A percentile compares a stretch with the other conserved stretches of the same genome.
Evolutionary conservation across 2,797 vertebrate species (phyloP).

Genomic region (Poeciliopsis infans): DNA sequence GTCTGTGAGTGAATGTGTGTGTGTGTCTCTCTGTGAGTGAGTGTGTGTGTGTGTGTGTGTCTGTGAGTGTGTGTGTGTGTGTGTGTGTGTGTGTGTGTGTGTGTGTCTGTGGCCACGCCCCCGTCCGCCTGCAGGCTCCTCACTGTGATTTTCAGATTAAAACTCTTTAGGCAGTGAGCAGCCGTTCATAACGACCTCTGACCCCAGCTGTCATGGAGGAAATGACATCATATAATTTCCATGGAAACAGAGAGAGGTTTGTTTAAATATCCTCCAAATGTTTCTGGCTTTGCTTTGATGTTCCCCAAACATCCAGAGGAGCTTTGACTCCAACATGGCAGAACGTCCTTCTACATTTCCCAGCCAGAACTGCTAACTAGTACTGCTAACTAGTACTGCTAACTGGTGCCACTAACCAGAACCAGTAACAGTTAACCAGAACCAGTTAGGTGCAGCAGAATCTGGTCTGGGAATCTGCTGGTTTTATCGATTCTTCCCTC

Average conservation of each 20-base stretch:
- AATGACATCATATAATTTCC: slow-evolving; percentile 51
- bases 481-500: not conserved
- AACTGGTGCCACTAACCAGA: too few relatives aligned
- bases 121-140: slow-evolving; percentile 12
- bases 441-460: not conserved
- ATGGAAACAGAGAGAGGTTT: not conserved
- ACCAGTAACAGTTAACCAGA: not conserved
- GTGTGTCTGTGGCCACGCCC: slow-evolving; percentile 23
- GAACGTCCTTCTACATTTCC: too few relatives aligned
- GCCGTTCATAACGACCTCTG: slow-evolving; percentile 26
- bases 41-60: not conserved
- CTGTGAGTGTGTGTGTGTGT: too few relatives aligned
- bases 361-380: too few relatives aligned
- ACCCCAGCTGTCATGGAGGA: slow-evolving; percentile 27
- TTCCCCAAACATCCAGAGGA: not conserved
- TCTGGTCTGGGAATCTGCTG: not conserved
- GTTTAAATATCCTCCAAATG: not conserved
- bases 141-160: slow-evolving; percentile 26
- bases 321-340: not conserved
- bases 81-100: slow-evolving; percentile 6
- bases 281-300: not conserved
- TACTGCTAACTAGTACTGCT: too few relatives aligned
- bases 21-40: too few relatives aligned
- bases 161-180: slow-evolving; percentile 1
- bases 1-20: too few relatives aligned